Evolutionary conservation across 1,140 invertebrate genomes (phyloP).

Genomic region (Panulirus ornatus): DNA sequence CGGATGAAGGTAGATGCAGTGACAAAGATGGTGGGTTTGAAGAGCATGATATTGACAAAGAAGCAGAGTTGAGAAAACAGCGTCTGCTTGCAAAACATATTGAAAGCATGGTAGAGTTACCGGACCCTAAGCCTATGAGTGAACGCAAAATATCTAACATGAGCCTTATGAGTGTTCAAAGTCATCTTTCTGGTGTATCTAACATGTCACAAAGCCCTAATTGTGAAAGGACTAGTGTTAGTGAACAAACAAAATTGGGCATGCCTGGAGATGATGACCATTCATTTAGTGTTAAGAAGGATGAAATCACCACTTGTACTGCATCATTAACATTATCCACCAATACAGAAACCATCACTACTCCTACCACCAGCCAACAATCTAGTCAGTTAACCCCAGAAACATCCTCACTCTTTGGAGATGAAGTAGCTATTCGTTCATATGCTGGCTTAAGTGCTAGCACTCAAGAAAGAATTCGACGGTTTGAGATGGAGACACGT

Average conservation of each 20-base stretch:
- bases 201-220: conserved; percentile 41
- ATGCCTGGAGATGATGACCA: conserved; percentile 39
- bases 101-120: conserved; percentile 58
- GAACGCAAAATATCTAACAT: conserved; percentile 67
- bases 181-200: conserved; percentile 62
- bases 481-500: conserved; percentile 86
- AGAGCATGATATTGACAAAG: conserved; percentile 66
- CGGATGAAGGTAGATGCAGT: conserved; percentile 44
- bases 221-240: conserved; percentile 63
- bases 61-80: conserved; percentile 62
- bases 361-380: conserved; percentile 31
- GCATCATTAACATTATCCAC: conserved; percentile 41
- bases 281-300: conserved; percentile 43
- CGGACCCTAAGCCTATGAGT: conserved; percentile 65
- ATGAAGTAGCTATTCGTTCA: conserved; percentile 81
- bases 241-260: conserved; percentile 38
- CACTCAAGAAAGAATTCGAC: conserved; percentile 83
- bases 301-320: conserved; percentile 18
- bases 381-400: conserved; percentile 62
- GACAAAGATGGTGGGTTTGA: conserved; percentile 63
- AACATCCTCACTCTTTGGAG: conserved; percentile 77
- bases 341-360: conserved; percentile 2
- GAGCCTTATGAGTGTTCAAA: conserved; percentile 68
- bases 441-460: conserved; percentile 82
- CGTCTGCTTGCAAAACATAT: conserved; percentile 55